phyloP scores from a whole-genome alignment of 2,113 vertebrate species.

The Parus major region DNA sequence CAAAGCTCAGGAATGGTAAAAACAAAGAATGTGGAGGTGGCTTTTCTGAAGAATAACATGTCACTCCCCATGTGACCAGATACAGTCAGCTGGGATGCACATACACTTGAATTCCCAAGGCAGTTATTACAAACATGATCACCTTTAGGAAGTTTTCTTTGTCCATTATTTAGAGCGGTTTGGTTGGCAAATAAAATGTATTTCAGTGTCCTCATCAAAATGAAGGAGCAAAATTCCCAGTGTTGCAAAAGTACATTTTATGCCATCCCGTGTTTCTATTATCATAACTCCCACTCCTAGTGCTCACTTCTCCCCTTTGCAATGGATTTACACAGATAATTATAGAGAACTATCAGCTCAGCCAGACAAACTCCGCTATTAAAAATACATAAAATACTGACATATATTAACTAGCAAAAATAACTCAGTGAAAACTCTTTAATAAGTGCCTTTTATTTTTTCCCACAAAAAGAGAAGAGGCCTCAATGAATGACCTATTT shows the following conservation, averaged over 20 bases:
- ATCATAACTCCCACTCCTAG: neutral
- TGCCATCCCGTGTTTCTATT: neutral
- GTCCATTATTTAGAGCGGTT: neutral
- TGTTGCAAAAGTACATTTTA: neutral
- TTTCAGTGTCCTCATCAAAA: neutral
- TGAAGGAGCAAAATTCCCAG: neutral
- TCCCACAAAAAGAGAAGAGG: neutral
- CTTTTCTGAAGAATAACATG: neutral
- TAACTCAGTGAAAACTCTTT: neutral
- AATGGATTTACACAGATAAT: neutral
- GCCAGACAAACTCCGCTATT: neutral
- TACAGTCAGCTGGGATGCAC: neutral
- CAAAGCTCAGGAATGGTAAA: neutral
- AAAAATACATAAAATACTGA: neutral
- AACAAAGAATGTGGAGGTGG: neutral
- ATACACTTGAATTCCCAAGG: neutral
- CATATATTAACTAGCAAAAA: neutral
- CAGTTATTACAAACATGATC: neutral
- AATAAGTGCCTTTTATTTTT: neutral
- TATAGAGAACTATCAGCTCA: neutral
- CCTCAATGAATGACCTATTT: neutral
- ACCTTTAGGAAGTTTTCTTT: neutral
- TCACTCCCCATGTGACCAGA: neutral
- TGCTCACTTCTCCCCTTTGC: neutral
- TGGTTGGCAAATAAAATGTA: neutral